Conservation (phyloP, 2,797 vertebrate genomes). For the Smutsia temminckii region DNA sequence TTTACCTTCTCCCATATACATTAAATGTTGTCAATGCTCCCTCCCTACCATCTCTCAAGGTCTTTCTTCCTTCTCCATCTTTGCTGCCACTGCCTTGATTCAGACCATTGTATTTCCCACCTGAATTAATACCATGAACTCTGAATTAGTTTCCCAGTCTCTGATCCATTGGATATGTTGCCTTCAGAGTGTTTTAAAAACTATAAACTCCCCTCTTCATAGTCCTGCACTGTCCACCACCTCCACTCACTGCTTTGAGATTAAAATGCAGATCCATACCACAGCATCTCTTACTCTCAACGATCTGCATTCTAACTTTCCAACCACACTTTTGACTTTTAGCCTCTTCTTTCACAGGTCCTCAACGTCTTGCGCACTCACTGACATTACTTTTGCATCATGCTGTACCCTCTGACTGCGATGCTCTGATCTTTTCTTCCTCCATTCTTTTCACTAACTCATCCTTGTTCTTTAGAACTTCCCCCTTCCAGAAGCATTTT, state of each 20-base stretch:
- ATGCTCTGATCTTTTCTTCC: neutral
- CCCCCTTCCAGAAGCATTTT: neutral
- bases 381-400: neutral
- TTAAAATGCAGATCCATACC: neutral
- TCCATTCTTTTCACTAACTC: neutral
- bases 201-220: neutral
- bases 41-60: neutral
- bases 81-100: neutral
- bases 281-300: neutral
- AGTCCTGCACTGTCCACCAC: neutral
- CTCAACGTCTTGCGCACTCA: neutral
- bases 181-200: constrained; percentile 1
- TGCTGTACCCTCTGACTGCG: neutral
- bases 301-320: neutral
- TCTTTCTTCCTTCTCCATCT: neutral
- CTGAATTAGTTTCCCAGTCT: neutral
- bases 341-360: neutral
- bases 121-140: neutral
- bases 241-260: neutral
- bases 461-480: neutral
- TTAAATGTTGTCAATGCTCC: neutral
- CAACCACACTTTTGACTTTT: neutral
- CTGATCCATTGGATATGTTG: neutral
- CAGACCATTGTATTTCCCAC: neutral
- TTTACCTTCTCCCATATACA: neutral